Conservation (phyloP, 1,140 invertebrate species). For the Dendroctonus valens region DNA sequence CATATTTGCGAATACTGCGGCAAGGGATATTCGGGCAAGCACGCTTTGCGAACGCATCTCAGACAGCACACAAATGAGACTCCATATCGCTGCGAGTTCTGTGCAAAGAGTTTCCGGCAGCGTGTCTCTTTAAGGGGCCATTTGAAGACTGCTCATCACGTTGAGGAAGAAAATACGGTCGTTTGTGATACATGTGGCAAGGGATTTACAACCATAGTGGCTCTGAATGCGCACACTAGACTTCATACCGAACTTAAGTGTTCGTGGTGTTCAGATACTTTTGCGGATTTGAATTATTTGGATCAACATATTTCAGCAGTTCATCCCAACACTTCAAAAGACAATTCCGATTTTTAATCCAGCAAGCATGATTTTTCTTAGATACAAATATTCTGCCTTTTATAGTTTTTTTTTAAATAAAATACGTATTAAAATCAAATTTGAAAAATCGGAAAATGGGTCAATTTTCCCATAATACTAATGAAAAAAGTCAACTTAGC, state of each 20-base stretch:
- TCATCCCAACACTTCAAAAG: not conserved
- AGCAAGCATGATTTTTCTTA: no score
- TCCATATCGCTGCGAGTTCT: constrained; percentile 39
- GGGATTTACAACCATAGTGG: constrained; percentile 32
- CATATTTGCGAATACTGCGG: constrained; percentile 40
- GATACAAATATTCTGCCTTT: no score
- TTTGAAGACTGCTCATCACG: constrained; percentile 39
- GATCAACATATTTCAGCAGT: constrained; percentile 17
- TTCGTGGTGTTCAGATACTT: constrained; percentile 31
- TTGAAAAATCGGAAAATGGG: no score
- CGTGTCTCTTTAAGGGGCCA: constrained; percentile 39
- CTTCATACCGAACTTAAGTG: constrained; percentile 31
- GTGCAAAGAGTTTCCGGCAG: constrained; percentile 40
- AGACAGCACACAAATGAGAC: constrained; percentile 41
- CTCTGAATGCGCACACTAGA: constrained; percentile 26
- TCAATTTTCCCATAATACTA: no score
- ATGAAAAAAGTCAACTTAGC: no score
- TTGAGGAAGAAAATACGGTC: constrained; percentile 35
- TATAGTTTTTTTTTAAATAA: no score
- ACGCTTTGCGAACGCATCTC: constrained; percentile 38
- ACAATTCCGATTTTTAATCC: no score
- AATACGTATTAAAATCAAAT: no score
- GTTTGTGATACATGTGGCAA: constrained; percentile 39
- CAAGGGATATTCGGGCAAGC: constrained; percentile 38
- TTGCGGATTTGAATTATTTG: constrained; percentile 31